Evolutionary conservation across 2,113 vertebrate genomes (phyloP), one percentile per base, ranked within the genome.

Genomic region (Spheniscus mendiculus): DNA sequence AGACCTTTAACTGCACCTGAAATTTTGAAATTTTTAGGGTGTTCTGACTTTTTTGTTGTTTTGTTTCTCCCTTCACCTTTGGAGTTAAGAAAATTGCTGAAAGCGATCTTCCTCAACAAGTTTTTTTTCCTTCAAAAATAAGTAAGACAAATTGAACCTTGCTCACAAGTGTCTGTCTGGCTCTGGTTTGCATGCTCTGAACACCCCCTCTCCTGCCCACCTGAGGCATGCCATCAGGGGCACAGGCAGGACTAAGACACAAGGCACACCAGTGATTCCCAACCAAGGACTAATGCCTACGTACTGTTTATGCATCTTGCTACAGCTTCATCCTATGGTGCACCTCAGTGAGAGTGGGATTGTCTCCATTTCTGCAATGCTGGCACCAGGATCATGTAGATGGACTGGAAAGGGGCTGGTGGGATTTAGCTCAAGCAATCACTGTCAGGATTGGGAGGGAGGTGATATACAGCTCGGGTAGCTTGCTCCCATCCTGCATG

Each of bases 291-390:
- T 76, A 42, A 17, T 12, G 45, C 40, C 55, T 42, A 12, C 0
- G 0, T 10, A 23, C 38, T 34, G 29, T 47, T 87, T 59, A 47
- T 7, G 36, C 14, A 70, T 23, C 45, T 70, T 0, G 3, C 16
- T 30, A 6, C 17, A 58, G 36, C 50, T 74, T 50, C 38, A 53
- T 9, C n/a, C 40, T 34, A 12, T 0, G 0, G 19, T 30, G 22
- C 66, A 42, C 49, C 52, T 26, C 6, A 8, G 15, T 11, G 61
- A 40, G 34, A 36, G 8, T 6, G 40, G 12, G 22, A 13, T 2
- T 85, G 27, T 49, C 40, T 79, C 71, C 34, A 25, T 27, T 61
- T 44, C 74, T 67, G 61, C 67, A 74, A 4, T 15, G 34, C 59
- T 53, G 55, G 9, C 67, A 69, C 14, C 34, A 61, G 21, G 36